Conservation (phyloP, 2,888 invertebrate species). For the Synergus itoensis region DNA sequence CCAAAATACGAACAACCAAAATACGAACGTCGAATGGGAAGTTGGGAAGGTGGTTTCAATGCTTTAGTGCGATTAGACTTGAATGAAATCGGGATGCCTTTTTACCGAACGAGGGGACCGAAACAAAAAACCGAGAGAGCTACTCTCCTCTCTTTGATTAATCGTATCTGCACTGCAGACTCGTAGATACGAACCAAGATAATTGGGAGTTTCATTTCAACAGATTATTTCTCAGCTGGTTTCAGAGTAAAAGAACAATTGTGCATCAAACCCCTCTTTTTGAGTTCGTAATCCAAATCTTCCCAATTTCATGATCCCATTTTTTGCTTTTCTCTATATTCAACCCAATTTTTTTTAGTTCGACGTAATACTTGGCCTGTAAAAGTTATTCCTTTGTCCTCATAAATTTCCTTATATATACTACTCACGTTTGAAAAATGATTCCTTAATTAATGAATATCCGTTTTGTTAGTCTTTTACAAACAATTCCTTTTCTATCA, state of each 20-base stretch:
- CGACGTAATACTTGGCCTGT: background rate
- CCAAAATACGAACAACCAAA: background rate
- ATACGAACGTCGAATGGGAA: constrained; percentile 43
- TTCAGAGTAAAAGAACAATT: constrained; percentile 6
- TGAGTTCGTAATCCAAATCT: background rate
- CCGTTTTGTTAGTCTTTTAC: background rate
- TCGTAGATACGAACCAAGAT: constrained; percentile 52
- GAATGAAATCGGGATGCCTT: constrained; percentile 54
- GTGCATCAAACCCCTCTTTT: background rate
- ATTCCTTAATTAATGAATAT: background rate
- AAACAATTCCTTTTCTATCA: too few relatives aligned
- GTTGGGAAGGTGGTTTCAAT: constrained; percentile 46
- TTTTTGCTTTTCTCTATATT: background rate
- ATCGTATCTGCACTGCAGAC: constrained; percentile 58
- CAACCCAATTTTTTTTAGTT: background rate
- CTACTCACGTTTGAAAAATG: background rate
- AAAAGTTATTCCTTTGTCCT: background rate
- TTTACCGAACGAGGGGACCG: constrained; percentile 47
- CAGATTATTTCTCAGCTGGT: constrained; percentile 47
- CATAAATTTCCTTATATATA: too few relatives aligned
- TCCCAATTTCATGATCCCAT: background rate
- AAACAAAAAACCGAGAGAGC: constrained; percentile 55
- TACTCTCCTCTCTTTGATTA: constrained; percentile 62
- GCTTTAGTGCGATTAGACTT: constrained; percentile 41
- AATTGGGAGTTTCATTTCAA: constrained; percentile 62